A percentile compares a stretch with the other conserved stretches of the same genome.
Evolutionary conservation across 2,797 vertebrate species (phyloP).

Genomic region (Antrozous pallidus): DNA sequence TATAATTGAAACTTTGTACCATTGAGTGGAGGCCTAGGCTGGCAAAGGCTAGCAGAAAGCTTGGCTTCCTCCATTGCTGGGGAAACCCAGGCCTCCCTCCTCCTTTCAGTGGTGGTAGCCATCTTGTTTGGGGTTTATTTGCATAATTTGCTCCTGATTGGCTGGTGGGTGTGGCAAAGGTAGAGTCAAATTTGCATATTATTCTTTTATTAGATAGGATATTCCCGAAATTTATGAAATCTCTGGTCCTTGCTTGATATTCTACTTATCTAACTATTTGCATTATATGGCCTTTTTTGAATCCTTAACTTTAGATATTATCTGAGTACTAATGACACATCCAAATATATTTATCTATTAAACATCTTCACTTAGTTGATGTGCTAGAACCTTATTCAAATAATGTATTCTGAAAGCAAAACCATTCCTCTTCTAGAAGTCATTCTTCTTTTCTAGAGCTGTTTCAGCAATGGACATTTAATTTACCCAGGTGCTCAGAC

Average conservation of each 20-base stretch:
- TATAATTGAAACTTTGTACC: too few species aligned
- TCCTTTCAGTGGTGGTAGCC: too few species aligned
- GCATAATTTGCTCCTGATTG: too few species aligned
- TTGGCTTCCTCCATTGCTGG: too few species aligned
- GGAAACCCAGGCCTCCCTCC: too few species aligned
- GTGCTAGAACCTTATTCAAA: background rate
- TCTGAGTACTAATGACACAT: background rate
- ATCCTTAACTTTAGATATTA: background rate
- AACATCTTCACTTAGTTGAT: background rate
- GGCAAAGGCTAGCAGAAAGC: too few species aligned
- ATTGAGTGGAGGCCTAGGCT: too few species aligned
- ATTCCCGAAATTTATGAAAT: background rate
- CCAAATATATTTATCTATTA: background rate
- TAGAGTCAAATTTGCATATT: too few species aligned
- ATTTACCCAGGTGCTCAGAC: background rate
- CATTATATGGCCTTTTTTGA: background rate
- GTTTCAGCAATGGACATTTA: background rate
- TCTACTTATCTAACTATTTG: background rate
- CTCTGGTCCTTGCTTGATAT: background rate
- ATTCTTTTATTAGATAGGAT: too few species aligned
- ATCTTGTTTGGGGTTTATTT: too few species aligned
- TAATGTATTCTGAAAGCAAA: background rate
- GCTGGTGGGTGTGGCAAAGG: too few species aligned
- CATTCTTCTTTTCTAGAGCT: background rate
- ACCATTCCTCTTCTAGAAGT: background rate